Evolutionary conservation across 2,888 invertebrate species (phyloP).

Genomic region (Caenorhabditis sp.): DNA sequence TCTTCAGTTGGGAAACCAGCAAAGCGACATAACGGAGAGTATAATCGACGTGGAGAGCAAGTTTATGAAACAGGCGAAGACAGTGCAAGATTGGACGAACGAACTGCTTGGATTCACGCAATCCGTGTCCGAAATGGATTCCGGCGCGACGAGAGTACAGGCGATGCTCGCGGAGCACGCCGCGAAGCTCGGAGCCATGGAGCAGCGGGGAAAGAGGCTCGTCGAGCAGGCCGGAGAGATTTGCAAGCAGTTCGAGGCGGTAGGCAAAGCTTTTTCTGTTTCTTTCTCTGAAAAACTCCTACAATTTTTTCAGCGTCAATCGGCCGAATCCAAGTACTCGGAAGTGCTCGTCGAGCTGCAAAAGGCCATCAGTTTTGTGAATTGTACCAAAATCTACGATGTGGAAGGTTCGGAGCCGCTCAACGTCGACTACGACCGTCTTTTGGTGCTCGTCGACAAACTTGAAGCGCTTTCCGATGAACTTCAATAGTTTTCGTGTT

Average conservation of each 20-base stretch:
- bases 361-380: neutral
- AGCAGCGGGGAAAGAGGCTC: neutral
- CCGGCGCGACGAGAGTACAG: neutral
- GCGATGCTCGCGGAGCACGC: neutral
- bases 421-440: neutral
- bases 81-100: neutral
- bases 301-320: conserved; percentile 1
- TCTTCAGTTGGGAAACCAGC: conserved; percentile 6
- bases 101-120: conserved; percentile 7
- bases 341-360: neutral
- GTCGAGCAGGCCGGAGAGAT: neutral
- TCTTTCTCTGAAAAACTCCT: neutral
- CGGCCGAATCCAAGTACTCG: neutral
- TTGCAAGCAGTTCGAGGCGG: neutral
- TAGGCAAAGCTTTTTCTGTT: neutral
- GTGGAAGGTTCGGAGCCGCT: neutral
- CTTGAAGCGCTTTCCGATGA: neutral
- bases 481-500: neutral
- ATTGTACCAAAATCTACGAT: neutral
- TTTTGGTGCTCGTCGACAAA: neutral
- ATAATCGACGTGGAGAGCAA: conserved; percentile 10
- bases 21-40: conserved; percentile 2
- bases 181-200: neutral
- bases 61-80: neutral
- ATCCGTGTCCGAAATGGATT: neutral